Evolutionary conservation across 2,113 vertebrate genomes (phyloP).

Genomic region (Platysternon megacephalum): DNA sequence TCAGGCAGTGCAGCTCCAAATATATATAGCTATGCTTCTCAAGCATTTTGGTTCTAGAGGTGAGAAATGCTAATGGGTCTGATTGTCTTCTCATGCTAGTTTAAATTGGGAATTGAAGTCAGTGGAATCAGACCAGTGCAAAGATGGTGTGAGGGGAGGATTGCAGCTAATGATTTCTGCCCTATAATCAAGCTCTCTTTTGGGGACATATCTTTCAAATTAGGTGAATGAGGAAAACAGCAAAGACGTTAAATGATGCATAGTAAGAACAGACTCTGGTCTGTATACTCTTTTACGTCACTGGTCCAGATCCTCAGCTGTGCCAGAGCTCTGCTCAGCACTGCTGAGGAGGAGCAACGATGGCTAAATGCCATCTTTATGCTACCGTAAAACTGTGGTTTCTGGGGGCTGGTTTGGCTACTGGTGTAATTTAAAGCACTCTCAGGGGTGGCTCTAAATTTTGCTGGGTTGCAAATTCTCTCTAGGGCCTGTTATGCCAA

Average conservation of each 20-base stretch:
- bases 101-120: neutral
- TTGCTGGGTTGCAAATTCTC: neutral
- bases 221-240: neutral
- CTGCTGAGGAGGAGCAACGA: neutral
- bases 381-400: neutral
- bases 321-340: neutral
- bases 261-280: neutral
- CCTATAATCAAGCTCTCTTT: neutral
- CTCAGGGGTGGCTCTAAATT: neutral
- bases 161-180: neutral
- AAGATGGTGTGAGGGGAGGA: neutral
- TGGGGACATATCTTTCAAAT: neutral
- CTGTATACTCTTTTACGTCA: neutral
- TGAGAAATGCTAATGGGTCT: neutral
- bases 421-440: neutral
- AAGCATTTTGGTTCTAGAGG: rapidly evolving
- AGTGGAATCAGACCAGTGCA: neutral
- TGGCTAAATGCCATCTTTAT: neutral
- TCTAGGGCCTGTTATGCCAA: neutral
- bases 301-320: neutral
- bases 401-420: neutral
- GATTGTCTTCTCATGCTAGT: neutral
- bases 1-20: neutral
- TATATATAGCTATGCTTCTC: neutral
- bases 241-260: neutral